phyloP scores from a whole-genome alignment of 2,888 invertebrate species.

The Acanthosepion pharaonis region DNA sequence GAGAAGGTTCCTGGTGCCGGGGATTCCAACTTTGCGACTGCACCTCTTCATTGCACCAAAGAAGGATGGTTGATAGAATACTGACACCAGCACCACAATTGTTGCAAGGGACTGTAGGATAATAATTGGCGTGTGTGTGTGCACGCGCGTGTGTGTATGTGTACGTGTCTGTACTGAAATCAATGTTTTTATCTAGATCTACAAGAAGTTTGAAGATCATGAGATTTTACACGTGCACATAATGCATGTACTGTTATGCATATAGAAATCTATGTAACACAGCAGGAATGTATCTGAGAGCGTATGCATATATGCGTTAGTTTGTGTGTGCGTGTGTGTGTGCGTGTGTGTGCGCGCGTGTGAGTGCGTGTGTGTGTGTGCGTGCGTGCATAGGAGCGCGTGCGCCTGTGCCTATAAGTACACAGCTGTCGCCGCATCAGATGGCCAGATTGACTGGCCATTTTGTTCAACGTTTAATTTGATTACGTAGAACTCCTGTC shows the following conservation, averaged over 20 bases:
- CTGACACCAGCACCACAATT: no score
- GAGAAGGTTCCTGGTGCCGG: no score
- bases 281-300: background rate
- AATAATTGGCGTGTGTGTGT: no score
- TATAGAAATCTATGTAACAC: background rate
- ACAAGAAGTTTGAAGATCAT: no score
- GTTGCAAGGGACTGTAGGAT: background rate
- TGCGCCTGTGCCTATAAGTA: background rate
- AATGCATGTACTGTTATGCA: background rate
- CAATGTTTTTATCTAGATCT: background rate
- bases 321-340: background rate
- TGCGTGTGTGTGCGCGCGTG: no score
- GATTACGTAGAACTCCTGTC: background rate
- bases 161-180: background rate
- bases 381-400: background rate
- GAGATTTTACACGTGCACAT: background rate
- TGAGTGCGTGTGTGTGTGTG: background rate
- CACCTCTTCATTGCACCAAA: no score
- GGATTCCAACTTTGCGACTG: no score
- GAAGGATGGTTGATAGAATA: no score
- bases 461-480: background rate
- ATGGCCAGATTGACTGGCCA: background rate
- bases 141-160: background rate
- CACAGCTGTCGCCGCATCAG: constrained; percentile 37
- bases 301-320: no score